Evolutionary conservation across 2,113 vertebrate species (phyloP).

Genomic region (Solea solea): DNA sequence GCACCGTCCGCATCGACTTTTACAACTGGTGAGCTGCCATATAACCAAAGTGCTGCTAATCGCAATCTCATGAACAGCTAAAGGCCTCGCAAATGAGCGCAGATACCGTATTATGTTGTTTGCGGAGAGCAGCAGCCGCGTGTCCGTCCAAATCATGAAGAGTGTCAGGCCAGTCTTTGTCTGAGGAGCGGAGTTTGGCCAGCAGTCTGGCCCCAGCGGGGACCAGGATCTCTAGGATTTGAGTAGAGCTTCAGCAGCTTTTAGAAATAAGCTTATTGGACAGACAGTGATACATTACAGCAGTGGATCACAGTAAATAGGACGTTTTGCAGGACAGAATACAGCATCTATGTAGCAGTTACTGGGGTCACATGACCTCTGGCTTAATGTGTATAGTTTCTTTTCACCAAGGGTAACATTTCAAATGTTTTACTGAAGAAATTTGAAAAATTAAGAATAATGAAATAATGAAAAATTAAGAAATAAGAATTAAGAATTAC

Average conservation of each 20-base stretch:
- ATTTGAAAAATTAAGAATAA: no score
- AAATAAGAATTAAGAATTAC: no score
- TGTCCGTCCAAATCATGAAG: conserved; percentile 57
- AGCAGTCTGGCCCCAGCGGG: conserved; percentile 59
- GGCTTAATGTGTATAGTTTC: not conserved
- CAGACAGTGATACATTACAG: conserved; percentile 46
- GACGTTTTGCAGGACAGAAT: conserved; percentile 28
- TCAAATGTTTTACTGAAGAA: no score
- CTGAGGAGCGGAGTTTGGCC: conserved; percentile 66
- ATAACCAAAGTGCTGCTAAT: conserved; percentile 75
- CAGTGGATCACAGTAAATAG: conserved; percentile 50
- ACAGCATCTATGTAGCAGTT: conserved; percentile 22
- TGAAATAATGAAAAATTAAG: no score
- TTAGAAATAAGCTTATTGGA: conserved; percentile 72
- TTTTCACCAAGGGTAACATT: no score
- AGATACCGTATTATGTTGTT: conserved; percentile 71
- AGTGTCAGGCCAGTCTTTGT: conserved; percentile 67
- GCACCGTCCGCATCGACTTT: conserved; percentile 67
- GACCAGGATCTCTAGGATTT: conserved; percentile 73
- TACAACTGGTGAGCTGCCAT: conserved; percentile 78
- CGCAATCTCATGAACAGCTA: conserved; percentile 71
- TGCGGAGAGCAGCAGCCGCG: conserved; percentile 38
- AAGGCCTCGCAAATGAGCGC: conserved; percentile 71
- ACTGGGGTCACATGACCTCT: no score
- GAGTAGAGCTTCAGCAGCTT: conserved; percentile 68